Percentiles rank a stretch among this genome's conserved stretches.
phyloP scores from a whole-genome alignment of 2,113 vertebrate genomes.

The Gadus macrocephalus region DNA sequence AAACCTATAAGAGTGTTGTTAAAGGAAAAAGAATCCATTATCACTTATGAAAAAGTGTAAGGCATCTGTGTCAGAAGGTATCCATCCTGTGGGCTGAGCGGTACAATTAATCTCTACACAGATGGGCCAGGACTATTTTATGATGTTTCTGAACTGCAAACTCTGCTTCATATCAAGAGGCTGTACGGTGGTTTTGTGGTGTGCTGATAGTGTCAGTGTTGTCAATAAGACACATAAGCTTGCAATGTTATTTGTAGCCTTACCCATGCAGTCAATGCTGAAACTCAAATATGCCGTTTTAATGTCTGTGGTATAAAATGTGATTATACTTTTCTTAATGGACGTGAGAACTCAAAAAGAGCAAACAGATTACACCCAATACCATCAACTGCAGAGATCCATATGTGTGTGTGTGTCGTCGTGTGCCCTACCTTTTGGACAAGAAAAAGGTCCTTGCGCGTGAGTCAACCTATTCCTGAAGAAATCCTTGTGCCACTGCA shows the following conservation, averaged over 20 bases:
- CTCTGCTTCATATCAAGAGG: too few species aligned
- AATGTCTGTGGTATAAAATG: conserved; percentile 42
- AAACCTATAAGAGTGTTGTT: too few species aligned
- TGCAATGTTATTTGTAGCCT: conserved; percentile 25
- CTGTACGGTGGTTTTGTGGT: conserved; percentile 12
- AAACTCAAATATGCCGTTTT: conserved; percentile 26
- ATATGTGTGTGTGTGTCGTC: background rate
- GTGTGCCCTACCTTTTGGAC: conserved; percentile 1
- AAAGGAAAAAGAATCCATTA: too few species aligned
- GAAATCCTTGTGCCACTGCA: conserved; percentile 12
- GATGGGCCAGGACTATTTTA: too few species aligned
- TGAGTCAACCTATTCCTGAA: conserved; percentile 2
- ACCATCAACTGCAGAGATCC: background rate
- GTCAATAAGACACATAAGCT: conserved; percentile 20
- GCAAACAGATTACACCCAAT: background rate
- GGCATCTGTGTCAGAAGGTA: background rate
- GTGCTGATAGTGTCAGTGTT: conserved; percentile 7
- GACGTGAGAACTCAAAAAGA: background rate
- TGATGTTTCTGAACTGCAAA: too few species aligned
- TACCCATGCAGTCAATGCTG: conserved; percentile 29
- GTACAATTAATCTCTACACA: too few species aligned
- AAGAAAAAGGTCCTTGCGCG: background rate
- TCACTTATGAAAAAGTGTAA: background rate
- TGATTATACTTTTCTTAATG: conserved; percentile 19
- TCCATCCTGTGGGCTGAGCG: too few species aligned